A percentile compares a stretch with the other conserved stretches of the same genome.
Conservation (phyloP, 64 coral and sea anemone genomes). For the Pachyseris speciosa region DNA sequence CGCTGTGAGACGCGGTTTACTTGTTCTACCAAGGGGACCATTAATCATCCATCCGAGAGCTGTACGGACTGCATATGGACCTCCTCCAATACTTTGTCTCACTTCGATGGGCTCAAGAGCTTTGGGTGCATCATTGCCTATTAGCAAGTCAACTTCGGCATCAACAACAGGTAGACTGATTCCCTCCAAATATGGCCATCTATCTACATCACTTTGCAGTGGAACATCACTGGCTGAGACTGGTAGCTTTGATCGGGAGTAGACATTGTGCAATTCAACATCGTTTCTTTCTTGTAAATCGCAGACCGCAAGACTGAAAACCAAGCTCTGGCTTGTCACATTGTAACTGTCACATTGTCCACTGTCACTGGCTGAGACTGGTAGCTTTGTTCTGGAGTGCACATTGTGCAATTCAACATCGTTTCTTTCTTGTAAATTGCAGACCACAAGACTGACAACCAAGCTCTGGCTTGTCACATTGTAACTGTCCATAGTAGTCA, state of each 20-base stretch:
- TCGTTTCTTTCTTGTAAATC: too few relatives aligned
- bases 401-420: constrained; percentile 39
- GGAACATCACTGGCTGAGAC: constrained; percentile 50
- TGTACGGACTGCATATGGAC: constrained; percentile 40
- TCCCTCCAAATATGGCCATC: constrained; percentile 35
- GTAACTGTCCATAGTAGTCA: constrained; percentile 30
- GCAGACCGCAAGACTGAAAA: too few relatives aligned
- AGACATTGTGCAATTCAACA: too few relatives aligned
- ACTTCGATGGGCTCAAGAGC: constrained; percentile 35
- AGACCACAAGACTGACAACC: constrained; percentile 30
- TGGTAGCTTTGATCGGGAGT: too few relatives aligned
- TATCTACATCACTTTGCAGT: constrained; percentile 6
- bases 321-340: too few relatives aligned
- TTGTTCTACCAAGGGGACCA: constrained; percentile 45
- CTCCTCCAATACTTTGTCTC: constrained; percentile 15
- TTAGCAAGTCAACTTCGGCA: constrained; percentile 48
- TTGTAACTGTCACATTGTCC: too few relatives aligned
- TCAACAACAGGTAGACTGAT: constrained; percentile 35
- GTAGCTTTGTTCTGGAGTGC: constrained; percentile 10
- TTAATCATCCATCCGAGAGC: constrained; percentile 54
- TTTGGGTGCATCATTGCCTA: constrained; percentile 54
- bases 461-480: neutral
- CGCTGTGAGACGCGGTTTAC: neutral
- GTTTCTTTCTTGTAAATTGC: neutral
- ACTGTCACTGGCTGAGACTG: constrained; percentile 24